Evolutionary conservation across 2,797 vertebrate genomes (phyloP).

Genomic region (Natrix natrix): DNA sequence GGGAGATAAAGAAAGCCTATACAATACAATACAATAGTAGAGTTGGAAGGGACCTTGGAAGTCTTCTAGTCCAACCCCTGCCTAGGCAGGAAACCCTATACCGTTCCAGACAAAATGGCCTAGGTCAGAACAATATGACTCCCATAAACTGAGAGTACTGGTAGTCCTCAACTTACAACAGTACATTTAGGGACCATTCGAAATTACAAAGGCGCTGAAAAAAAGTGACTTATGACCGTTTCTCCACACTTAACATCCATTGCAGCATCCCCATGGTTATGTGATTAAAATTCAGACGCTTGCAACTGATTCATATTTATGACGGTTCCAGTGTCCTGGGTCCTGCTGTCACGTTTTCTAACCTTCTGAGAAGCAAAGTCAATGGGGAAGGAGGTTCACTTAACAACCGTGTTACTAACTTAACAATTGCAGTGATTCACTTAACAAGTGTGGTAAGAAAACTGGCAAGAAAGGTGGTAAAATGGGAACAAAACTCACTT

Average conservation of each 20-base stretch:
- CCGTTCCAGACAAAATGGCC: no score
- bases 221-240: background rate
- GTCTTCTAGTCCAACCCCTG: no score
- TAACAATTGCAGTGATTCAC: background rate
- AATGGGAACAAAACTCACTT: background rate
- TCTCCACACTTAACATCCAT: background rate
- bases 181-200: background rate
- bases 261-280: background rate
- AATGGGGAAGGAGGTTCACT: background rate
- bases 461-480: background rate
- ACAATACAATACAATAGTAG: no score
- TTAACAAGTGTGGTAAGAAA: background rate
- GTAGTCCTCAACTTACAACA: background rate
- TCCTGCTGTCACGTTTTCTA: background rate
- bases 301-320: background rate
- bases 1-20: no score
- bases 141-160: background rate
- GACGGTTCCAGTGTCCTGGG: background rate
- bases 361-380: background rate
- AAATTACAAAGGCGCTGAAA: background rate
- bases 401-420: background rate
- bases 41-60: no score
- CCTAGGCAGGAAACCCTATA: no score
- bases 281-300: background rate
- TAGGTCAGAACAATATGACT: background rate